A percentile compares a stretch with the other conserved stretches of the same genome.
Evolutionary conservation across 2,113 vertebrate genomes (phyloP).

Genomic region (Carassius auratus): DNA sequence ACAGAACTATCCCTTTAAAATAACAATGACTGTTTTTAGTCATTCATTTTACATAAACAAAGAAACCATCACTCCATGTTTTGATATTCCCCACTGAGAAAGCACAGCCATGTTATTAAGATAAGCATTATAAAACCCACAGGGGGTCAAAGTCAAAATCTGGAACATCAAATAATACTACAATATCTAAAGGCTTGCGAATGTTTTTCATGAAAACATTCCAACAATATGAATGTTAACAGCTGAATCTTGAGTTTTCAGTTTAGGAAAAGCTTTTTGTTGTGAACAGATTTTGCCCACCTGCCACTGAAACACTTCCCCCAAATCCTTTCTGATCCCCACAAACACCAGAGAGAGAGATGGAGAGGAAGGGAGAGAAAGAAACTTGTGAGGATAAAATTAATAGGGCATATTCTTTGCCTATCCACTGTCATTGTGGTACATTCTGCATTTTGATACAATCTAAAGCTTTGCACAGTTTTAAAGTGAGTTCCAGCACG

Average conservation of each 20-base stretch:
- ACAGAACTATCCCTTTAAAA: neutral
- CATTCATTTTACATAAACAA: neutral
- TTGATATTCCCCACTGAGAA: slow-evolving; percentile 16
- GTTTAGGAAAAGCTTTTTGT: slow-evolving; percentile 4
- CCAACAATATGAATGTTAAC: neutral
- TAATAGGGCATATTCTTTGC: neutral
- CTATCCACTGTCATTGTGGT: slow-evolving; percentile 8
- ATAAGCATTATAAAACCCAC: neutral
- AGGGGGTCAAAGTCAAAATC: slow-evolving; percentile 2
- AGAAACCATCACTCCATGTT: slow-evolving; percentile 20
- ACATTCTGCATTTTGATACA: neutral
- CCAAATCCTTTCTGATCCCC: slow-evolving; percentile 28
- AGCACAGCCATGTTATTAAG: neutral
- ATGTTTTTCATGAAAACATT: neutral
- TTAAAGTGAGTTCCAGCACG: neutral
- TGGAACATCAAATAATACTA: neutral
- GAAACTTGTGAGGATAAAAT: slow-evolving; percentile 11
- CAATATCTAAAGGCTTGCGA: slow-evolving; percentile 2
- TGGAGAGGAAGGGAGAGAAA: neutral
- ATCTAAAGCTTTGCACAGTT: neutral
- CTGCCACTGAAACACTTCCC: slow-evolving; percentile 25
- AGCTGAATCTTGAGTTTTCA: neutral
- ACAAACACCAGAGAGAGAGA: slow-evolving; percentile 16
- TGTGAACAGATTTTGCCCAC: slow-evolving; percentile 31
- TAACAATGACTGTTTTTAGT: neutral